Conservation (phyloP, 2,797 vertebrate species). For the Sparus aurata region DNA sequence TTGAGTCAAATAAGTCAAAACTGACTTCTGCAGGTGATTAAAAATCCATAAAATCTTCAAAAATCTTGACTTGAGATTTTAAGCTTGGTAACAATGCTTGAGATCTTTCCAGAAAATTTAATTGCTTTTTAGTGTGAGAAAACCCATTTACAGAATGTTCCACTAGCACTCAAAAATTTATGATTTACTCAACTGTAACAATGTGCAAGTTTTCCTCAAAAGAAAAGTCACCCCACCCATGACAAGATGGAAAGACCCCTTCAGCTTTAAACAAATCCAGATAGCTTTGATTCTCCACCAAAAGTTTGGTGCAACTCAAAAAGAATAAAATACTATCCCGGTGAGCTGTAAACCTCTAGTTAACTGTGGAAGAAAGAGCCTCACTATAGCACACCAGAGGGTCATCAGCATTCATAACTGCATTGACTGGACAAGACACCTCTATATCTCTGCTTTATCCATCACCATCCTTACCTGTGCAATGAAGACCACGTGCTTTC, state of each 20-base stretch:
- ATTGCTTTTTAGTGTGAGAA: rapidly evolving
- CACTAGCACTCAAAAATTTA: background rate
- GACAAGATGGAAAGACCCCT: background rate
- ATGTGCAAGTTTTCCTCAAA: too few species aligned
- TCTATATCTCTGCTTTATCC: background rate
- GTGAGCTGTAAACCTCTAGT: too few species aligned
- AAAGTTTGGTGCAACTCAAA: background rate
- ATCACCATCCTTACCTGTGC: slow-evolving; percentile 89
- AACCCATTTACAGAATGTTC: background rate
- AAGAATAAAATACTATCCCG: too few species aligned
- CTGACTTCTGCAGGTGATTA: too few species aligned
- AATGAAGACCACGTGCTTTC: slow-evolving; percentile 98
- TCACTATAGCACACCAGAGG: background rate
- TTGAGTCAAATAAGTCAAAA: background rate
- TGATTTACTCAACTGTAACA: too few species aligned
- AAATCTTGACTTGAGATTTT: background rate
- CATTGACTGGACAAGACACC: background rate
- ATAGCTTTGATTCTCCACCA: background rate
- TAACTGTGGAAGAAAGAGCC: background rate
- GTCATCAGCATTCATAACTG: background rate
- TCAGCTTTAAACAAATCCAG: background rate
- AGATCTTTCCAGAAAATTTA: background rate
- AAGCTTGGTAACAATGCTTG: background rate
- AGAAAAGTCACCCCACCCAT: too few species aligned
- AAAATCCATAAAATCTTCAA: background rate